Conservation (phyloP, 2,888 invertebrate species). For the Thalpophila matura region DNA sequence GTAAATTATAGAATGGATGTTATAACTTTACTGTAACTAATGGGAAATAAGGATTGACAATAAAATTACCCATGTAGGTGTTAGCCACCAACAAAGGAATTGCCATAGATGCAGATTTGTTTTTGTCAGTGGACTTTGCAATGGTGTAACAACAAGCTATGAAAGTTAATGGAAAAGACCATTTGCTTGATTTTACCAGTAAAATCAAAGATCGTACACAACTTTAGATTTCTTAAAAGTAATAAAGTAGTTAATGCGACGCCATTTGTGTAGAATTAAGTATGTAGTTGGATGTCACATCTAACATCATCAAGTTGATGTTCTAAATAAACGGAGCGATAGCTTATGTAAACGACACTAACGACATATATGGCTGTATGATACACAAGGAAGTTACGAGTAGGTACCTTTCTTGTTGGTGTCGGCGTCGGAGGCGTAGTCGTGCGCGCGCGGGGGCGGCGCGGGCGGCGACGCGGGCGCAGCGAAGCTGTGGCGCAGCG, state of each 20-base stretch:
- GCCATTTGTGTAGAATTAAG: neutral
- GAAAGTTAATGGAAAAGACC: too few relatives aligned
- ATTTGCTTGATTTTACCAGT: too few relatives aligned
- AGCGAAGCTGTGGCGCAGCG: slow-evolving; percentile 90
- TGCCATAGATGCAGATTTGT: too few relatives aligned
- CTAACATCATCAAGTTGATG: slow-evolving; percentile 32
- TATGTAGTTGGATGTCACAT: slow-evolving; percentile 19
- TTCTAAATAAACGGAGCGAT: slow-evolving; percentile 33
- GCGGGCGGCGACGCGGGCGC: slow-evolving; percentile 87
- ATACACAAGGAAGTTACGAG: slow-evolving; percentile 58
- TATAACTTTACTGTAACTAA: neutral
- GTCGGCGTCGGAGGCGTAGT: slow-evolving; percentile 91
- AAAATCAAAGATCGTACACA: too few relatives aligned
- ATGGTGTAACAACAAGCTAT: too few relatives aligned
- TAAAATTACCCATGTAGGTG: too few relatives aligned
- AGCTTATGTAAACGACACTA: slow-evolving; percentile 24
- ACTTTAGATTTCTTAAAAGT: neutral
- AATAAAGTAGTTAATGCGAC: neutral
- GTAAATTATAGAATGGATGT: slow-evolving; percentile 7
- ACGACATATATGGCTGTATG: slow-evolving; percentile 29
- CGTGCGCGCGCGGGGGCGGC: slow-evolving; percentile 82
- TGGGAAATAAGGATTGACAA: neutral
- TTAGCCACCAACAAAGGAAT: too few relatives aligned
- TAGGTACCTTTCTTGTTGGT: slow-evolving; percentile 92
- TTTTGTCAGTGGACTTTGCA: too few relatives aligned